Base-by-base conservation (phyloP, 2,888 invertebrate genomes). In the Koerneria pararmatus region DNA sequence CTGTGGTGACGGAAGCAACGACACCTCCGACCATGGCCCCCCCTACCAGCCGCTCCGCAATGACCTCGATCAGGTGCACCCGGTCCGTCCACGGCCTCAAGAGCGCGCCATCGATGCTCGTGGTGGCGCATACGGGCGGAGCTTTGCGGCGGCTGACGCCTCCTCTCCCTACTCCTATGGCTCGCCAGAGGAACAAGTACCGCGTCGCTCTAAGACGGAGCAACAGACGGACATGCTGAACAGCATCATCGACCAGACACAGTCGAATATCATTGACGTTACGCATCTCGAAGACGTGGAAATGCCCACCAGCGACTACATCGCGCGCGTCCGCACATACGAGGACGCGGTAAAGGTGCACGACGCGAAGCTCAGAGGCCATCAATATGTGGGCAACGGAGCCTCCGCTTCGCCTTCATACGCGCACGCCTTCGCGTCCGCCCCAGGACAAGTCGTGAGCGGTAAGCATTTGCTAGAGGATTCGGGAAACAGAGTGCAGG, bases 321-420 rank as follows among this genome's bases (percentile, higher is more conserved):
- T 56, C 1, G 34, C 29, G 19, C 37, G 64, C 31, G 54, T 56
- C 22, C 37, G 46, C 41, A 64, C 54, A 46, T 64, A 64, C 56
- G 64, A 64, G n/a, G 64, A 64, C 22, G 64, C 64, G 54, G 64
- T 64, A 29, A 64, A 46, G 64, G n/a, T n/a, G n/a, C n/a, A n/a
- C n/a, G n/a, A n/a, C n/a, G n/a, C n/a, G n/a, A n/a, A n/a, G n/a
- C n/a, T n/a, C n/a, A n/a, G n/a, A n/a, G n/a, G n/a, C n/a, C n/a
- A n/a, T n/a, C n/a, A n/a, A n/a, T n/a, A n/a, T n/a, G n/a, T n/a
- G n/a, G n/a, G n/a, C n/a, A n/a, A n/a, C n/a, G n/a, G n/a, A n/a
- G n/a, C n/a, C n/a, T n/a, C n/a, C n/a, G n/a, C n/a, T n/a, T n/a
- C n/a, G n/a, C n/a, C n/a, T n/a, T n/a, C n/a, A n/a, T n/a, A n/a